phyloP scores from a whole-genome alignment of 2,113 vertebrate species.

The Daphoenositta chrysoptera region DNA sequence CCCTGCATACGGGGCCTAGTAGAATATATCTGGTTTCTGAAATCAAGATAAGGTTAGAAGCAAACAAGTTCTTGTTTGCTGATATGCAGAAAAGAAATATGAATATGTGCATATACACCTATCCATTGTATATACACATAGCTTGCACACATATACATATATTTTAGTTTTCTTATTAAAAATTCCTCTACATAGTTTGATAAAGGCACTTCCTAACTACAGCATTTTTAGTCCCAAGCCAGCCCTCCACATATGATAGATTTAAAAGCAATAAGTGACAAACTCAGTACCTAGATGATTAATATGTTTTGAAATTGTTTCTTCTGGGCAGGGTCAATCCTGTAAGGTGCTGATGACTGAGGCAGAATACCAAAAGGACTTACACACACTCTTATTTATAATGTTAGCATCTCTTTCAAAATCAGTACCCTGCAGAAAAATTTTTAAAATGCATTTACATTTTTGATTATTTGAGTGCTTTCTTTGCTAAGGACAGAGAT shows the following conservation, averaged over 20 bases:
- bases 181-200: background rate
- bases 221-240: background rate
- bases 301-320: background rate
- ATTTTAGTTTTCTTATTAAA: background rate
- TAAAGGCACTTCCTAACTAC: background rate
- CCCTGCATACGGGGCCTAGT: background rate
- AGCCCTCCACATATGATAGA: background rate
- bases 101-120: background rate
- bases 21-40: background rate
- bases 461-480: background rate
- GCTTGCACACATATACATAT: background rate
- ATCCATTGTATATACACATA: background rate
- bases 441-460: background rate
- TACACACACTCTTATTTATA: background rate
- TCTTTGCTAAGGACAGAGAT: background rate
- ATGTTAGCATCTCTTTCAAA: background rate
- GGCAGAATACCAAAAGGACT: background rate
- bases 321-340: background rate
- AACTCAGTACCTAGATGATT: background rate
- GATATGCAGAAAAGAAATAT: background rate
- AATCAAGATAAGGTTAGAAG: background rate
- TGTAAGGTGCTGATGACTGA: background rate
- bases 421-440: background rate
- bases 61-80: background rate
- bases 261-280: background rate